A percentile compares a stretch with the other conserved stretches of the same genome.
These are phyloP conservation scores for Acanthochromis polyacanthus DNA, from an alignment of 2,113 vertebrate genomes.

Conservation along the genomic window DNA sequence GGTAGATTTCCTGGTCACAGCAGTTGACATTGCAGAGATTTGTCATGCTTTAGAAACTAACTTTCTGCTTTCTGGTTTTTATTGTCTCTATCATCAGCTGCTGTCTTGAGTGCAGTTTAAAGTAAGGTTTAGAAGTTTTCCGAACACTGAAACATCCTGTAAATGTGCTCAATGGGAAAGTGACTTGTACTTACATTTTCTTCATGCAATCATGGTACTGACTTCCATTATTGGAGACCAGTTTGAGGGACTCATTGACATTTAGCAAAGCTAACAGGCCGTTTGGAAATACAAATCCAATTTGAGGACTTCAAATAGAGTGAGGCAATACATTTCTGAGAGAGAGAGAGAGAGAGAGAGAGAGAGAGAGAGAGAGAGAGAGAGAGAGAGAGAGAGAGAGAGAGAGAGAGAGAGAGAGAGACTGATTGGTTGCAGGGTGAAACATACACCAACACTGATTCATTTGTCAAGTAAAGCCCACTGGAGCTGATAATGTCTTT, in stretches of 20 bases:
- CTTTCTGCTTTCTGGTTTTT: conserved; percentile 16
- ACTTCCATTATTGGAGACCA: conserved; percentile 55
- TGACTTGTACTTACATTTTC: conserved; percentile 31
- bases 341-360: no score
- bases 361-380: no score
- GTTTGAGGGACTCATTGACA: conserved; percentile 59
- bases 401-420: not conserved
- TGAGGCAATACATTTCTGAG: conserved; percentile 21
- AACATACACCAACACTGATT: conserved; percentile 14
- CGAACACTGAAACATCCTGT: conserved; percentile 24
- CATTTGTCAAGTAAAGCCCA: conserved; percentile 50
- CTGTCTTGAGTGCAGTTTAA: conserved; percentile 23
- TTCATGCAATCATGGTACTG: conserved; percentile 44
- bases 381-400: no score
- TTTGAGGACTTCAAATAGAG: conserved; percentile 45
- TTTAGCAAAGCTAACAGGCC: conserved; percentile 60
- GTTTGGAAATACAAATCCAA: conserved; percentile 61
- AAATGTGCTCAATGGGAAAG: conserved; percentile 38
- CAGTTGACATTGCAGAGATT: conserved; percentile 48
- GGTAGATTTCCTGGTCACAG: conserved; percentile 38
- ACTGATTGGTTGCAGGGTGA: conserved; percentile 39
- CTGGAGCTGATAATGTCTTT: conserved; percentile 52
- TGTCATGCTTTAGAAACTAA: conserved; percentile 27
- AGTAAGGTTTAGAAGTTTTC: conserved; percentile 39
- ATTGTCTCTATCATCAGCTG: conserved; percentile 3